phyloP scores from a whole-genome alignment of 2,797 vertebrate genomes.

The Oophaga sylvatica region DNA sequence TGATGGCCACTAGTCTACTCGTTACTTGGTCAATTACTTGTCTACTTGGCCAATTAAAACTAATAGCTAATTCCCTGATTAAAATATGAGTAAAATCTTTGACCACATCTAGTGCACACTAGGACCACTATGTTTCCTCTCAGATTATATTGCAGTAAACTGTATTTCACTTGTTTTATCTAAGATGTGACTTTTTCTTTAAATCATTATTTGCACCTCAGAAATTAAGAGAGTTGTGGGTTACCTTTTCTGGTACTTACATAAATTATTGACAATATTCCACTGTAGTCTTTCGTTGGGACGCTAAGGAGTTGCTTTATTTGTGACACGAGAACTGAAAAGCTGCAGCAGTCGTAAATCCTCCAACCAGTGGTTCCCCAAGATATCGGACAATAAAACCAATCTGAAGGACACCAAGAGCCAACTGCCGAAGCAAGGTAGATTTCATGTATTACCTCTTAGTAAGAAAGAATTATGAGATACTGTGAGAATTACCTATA shows the following conservation, averaged over 20 bases:
- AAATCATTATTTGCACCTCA: too few relatives aligned
- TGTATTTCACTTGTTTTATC: too few relatives aligned
- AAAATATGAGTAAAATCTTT: too few relatives aligned
- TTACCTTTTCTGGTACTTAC: conserved; percentile 72
- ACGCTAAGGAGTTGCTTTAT: conserved; percentile 83
- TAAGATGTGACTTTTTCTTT: too few relatives aligned
- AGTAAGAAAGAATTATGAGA: not conserved
- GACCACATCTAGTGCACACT: too few relatives aligned
- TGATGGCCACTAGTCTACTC: too few relatives aligned
- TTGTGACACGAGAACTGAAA: conserved; percentile 85
- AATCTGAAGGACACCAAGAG: conserved; percentile 80
- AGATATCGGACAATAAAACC: conserved; percentile 86
- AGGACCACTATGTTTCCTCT: not conserved
- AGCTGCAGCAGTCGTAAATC: conserved; percentile 86
- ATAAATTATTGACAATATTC: conserved; percentile 82
- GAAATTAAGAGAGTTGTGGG: too few relatives aligned
- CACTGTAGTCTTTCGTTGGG: conserved; percentile 80
- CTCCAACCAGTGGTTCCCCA: conserved; percentile 83
- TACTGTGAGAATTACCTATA: not conserved
- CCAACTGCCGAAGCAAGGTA: conserved; percentile 69
- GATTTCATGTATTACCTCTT: not conserved
- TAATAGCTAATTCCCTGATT: too few relatives aligned
- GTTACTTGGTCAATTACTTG: too few relatives aligned
- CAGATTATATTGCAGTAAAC: not conserved
- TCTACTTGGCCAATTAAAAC: too few relatives aligned